phyloP scores from a whole-genome alignment of 2,888 invertebrate genomes.

The Globia sparganii region DNA sequence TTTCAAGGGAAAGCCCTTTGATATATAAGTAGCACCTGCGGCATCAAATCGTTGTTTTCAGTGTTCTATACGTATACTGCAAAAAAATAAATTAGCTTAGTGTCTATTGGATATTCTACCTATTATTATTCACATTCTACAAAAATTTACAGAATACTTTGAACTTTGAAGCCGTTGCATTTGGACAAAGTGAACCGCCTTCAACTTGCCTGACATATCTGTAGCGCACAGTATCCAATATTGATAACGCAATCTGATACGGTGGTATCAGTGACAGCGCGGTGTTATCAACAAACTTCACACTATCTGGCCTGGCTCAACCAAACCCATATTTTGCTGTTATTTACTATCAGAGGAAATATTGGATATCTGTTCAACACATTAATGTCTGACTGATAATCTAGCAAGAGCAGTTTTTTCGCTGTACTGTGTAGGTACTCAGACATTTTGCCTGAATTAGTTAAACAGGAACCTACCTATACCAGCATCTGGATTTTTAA shows the following conservation, averaged over 20 bases:
- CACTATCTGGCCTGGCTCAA: slow-evolving; percentile 65
- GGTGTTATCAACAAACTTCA: slow-evolving; percentile 74
- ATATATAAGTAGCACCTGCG: slow-evolving; percentile 19
- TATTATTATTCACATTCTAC: neutral
- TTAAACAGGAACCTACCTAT: neutral
- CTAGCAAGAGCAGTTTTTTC: slow-evolving; percentile 10
- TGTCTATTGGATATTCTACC: neutral
- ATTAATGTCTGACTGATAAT: slow-evolving; percentile 38
- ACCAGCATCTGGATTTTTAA: neutral
- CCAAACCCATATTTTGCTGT: slow-evolving; percentile 55
- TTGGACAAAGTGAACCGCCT: slow-evolving; percentile 58
- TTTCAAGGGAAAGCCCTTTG: slow-evolving; percentile 54
- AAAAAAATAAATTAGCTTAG: neutral
- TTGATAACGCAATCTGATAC: slow-evolving; percentile 79
- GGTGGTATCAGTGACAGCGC: slow-evolving; percentile 71
- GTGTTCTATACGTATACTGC: neutral
- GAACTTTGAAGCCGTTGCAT: slow-evolving; percentile 33
- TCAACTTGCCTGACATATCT: slow-evolving; percentile 67
- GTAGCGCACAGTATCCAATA: slow-evolving; percentile 67
- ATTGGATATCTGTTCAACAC: slow-evolving; percentile 33
- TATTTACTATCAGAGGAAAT: slow-evolving; percentile 44
- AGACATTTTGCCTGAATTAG: neutral
- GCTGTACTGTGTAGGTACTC: neutral
- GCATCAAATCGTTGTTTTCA: slow-evolving; percentile 18
- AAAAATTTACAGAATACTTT: slow-evolving; percentile 8